Conservation (phyloP, 2,888 invertebrate species). For the Timandra comae region DNA sequence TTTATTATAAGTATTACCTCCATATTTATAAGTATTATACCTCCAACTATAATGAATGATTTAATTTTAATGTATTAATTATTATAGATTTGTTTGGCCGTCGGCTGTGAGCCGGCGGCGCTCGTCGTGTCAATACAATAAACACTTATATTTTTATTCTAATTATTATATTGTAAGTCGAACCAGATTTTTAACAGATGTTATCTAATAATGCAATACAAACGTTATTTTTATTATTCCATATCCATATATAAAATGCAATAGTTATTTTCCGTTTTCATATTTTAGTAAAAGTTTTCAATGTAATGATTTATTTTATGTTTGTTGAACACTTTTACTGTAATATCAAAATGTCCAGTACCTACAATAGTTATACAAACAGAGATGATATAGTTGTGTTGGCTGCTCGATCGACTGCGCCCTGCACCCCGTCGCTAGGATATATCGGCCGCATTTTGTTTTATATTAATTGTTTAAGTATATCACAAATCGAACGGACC, state of each 20-base stretch:
- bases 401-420: slow-evolving; percentile 52
- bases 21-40: slow-evolving; percentile 69
- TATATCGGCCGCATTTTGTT: slow-evolving; percentile 45
- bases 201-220: slow-evolving; percentile 71
- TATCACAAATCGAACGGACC: slow-evolving; percentile 7
- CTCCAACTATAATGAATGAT: slow-evolving; percentile 62
- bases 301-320: too few species aligned
- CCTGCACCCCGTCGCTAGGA: slow-evolving; percentile 40
- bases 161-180: slow-evolving; percentile 65
- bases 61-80: slow-evolving; percentile 48
- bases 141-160: slow-evolving; percentile 33
- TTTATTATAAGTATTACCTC: slow-evolving; percentile 72
- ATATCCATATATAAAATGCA: slow-evolving; percentile 74
- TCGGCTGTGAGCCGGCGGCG: slow-evolving; percentile 6
- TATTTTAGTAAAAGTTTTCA: too few species aligned
- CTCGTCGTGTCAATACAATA: slow-evolving; percentile 29
- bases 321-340: slow-evolving; percentile 2
- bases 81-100: slow-evolving; percentile 11
- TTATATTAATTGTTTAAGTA: slow-evolving; percentile 16
- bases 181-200: slow-evolving; percentile 63
- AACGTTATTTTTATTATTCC: slow-evolving; percentile 63
- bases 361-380: slow-evolving; percentile 66
- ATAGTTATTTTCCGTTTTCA: slow-evolving; percentile 48
- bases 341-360: slow-evolving; percentile 37
- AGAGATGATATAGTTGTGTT: slow-evolving; percentile 54